Evolutionary conservation across 2,797 vertebrate genomes (phyloP).

Genomic region (Paramormyrops hopkinsi): DNA sequence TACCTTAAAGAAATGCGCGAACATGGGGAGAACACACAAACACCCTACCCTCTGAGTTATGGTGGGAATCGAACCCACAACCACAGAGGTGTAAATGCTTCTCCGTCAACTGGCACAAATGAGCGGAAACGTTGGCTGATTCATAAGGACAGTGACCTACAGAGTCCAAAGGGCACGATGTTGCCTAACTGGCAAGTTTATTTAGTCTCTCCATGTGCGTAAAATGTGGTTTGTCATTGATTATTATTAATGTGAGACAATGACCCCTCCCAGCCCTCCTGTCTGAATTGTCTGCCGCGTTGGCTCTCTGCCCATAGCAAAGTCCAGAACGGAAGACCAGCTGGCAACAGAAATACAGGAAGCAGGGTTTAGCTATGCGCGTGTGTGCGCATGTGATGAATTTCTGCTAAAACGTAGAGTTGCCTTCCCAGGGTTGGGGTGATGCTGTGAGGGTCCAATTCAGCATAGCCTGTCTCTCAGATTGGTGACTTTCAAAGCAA

Average conservation of each 20-base stretch:
- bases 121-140: not conserved
- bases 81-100: not conserved
- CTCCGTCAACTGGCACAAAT: not conserved
- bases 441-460: not conserved
- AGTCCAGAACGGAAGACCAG: slow-evolving; percentile 3
- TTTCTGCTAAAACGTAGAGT: not conserved
- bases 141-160: not conserved
- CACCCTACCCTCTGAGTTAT: not conserved
- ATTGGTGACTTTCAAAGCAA: not conserved
- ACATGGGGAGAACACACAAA: not conserved
- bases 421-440: not conserved
- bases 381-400: not conserved
- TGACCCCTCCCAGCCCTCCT: not conserved
- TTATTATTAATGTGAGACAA: not conserved
- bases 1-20: not conserved
- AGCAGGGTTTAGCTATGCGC: not conserved
- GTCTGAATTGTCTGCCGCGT: not conserved
- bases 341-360: slow-evolving; percentile 15
- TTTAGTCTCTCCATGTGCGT: not conserved
- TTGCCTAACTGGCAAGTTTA: slow-evolving; percentile 31
- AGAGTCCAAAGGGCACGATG: slow-evolving; percentile 29
- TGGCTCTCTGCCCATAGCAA: slow-evolving; percentile 13
- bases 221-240: slow-evolving; percentile 7
- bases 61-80: not conserved
- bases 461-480: not conserved